Percentiles rank a stretch among this genome's conserved stretches.
phyloP scores from a whole-genome alignment of 2,888 invertebrate species.

The Plutella xylostella region DNA sequence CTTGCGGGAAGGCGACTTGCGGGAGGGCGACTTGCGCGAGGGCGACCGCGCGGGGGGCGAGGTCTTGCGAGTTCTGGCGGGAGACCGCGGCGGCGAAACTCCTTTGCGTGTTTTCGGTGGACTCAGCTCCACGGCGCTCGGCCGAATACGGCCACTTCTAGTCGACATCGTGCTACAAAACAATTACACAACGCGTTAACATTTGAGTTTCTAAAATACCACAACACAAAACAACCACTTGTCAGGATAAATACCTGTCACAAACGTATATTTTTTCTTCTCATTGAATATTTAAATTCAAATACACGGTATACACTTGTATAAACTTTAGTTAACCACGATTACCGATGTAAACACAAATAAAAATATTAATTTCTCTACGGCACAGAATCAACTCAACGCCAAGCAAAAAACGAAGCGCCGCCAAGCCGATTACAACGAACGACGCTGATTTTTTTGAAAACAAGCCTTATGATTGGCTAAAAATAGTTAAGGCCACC shows the following conservation, averaged over 20 bases:
- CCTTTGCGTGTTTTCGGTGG: conserved; percentile 47
- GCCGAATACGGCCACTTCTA: conserved; percentile 48
- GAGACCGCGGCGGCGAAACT: conserved; percentile 54
- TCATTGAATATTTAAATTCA: conserved; percentile 3
- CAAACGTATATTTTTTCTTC: neutral
- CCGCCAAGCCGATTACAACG: conserved; percentile 4
- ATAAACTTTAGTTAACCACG: neutral
- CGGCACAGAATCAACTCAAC: conserved; percentile 27
- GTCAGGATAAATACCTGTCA: conserved; percentile 18
- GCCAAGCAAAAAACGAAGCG: conserved; percentile 27
- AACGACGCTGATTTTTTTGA: conserved; percentile 54
- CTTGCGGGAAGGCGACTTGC: conserved; percentile 62
- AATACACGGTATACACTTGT: neutral
- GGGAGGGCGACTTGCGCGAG: conserved; percentile 61
- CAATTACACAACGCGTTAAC: conserved; percentile 20
- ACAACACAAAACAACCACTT: conserved; percentile 36
- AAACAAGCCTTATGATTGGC: conserved; percentile 48
- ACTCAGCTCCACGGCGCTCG: conserved; percentile 40
- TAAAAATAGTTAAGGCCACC: conserved; percentile 31
- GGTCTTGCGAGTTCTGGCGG: conserved; percentile 51
- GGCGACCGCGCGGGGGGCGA: conserved; percentile 44
- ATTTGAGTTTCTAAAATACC: conserved; percentile 39
- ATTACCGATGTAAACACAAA: neutral
- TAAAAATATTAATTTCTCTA: conserved; percentile 24
- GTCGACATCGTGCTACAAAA: conserved; percentile 46